Conservation (phyloP, 2,888 invertebrate species). For the Pseudococcus jackbeardsleyi region DNA sequence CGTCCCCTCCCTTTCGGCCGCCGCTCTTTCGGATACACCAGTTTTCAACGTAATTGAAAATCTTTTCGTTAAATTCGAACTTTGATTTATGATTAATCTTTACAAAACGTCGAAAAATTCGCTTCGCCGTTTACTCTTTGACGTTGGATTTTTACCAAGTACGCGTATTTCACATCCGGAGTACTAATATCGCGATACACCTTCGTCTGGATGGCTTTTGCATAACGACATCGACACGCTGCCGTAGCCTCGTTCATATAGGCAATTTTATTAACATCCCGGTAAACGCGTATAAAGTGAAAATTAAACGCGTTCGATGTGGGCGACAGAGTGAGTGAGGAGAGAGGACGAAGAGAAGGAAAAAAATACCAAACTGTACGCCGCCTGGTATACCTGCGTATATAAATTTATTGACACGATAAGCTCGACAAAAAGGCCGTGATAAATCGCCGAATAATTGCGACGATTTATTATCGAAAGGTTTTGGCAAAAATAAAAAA, state of each 20-base stretch:
- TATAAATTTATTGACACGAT: conserved; percentile 39
- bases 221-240: neutral
- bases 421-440: conserved; percentile 21
- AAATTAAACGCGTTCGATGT: neutral
- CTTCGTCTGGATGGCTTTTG: neutral
- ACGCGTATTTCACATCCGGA: neutral
- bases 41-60: conserved; percentile 45
- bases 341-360: neutral
- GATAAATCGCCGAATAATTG: conserved; percentile 45
- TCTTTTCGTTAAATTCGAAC: conserved; percentile 41
- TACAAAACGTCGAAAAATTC: neutral
- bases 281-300: neutral
- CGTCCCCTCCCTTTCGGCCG: neutral
- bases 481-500: conserved; percentile 29
- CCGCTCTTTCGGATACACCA: neutral
- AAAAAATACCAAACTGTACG: too few relatives aligned
- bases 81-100: conserved; percentile 39
- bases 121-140: neutral
- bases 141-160: neutral
- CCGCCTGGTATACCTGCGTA: neutral
- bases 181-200: neutral
- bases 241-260: neutral
- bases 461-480: conserved; percentile 42
- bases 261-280: conserved; percentile 15
- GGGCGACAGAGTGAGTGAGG: neutral